Evolutionary conservation across 92 coral and sea anemone species (phyloP), one percentile per base, ranked within the genome.

Genomic region (Porites evermanni): DNA sequence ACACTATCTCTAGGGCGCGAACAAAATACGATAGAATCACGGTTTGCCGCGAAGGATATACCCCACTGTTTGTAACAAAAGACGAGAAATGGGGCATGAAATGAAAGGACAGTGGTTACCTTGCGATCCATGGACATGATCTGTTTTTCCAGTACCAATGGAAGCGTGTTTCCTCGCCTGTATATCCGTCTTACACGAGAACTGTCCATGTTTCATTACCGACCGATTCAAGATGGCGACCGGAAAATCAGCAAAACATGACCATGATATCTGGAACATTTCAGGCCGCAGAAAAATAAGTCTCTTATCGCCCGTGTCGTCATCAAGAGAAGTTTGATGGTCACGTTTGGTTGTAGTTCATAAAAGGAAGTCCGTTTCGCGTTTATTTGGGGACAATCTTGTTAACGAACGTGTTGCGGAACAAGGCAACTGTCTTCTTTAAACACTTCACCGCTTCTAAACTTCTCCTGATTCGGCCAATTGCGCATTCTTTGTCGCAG

Each of bases 141-240:
- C 74, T 83, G 87, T 5, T 87, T 80, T n/a, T 87, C 91, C 12
- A 82, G 70, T 12, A 87, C 2, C 67, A 87, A 44, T 2, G 91
- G 87, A 4, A 73, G 19, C 10, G 75, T 80, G 14, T 60, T 11
- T 10, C 19, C 11, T 17, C 67, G 67, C 7, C 58, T 59, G 12
- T 38, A 64, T 0, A 19, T 3, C 12, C 89, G 78, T 38, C 60
- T 20, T 13, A n/a, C 5, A 24, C 47, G 58, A 6, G 64, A 60
- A 58, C 83, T 85, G 19, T 68, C 70, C 89, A 85, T 85, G 52
- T 67, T 60, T 50, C 58, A 20, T 47, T 53, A 72, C 20, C 72
- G 21, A 68, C 6, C n/a, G 47, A 47, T 72, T 38, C 87, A 83
- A 83, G 52, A 83, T 83, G 87, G 87, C 87, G 88, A 66, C 84